These are phyloP conservation scores for Hippopotamyrus pictus DNA, from an alignment of 2,797 vertebrate genomes.

Conservation along the genomic window DNA sequence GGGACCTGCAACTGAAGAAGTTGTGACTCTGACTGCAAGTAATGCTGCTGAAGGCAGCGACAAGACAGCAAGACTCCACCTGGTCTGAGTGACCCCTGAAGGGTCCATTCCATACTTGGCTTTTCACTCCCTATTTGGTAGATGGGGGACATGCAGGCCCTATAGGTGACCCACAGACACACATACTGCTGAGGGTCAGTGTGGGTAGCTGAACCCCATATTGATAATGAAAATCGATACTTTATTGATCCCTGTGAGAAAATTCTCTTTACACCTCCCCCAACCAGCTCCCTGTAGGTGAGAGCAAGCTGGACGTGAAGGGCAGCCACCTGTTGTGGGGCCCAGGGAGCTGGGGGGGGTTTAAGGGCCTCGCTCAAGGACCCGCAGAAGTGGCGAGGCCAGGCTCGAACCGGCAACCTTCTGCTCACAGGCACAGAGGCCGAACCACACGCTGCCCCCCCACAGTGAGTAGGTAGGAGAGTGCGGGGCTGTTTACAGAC, in stretches of 20 bases:
- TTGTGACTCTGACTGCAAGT: background rate
- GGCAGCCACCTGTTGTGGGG: background rate
- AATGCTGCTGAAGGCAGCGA: background rate
- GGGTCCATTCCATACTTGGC: background rate
- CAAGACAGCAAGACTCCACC: background rate
- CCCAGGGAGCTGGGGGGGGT: background rate
- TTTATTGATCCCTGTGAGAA: background rate
- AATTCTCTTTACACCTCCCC: background rate
- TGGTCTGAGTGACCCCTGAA: background rate
- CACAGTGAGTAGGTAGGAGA: background rate
- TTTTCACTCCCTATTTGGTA: background rate
- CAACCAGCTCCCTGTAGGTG: background rate
- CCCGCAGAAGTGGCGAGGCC: background rate
- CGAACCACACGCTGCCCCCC: background rate
- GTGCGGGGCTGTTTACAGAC: background rate
- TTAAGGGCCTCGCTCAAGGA: background rate
- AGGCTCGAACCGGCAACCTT: background rate
- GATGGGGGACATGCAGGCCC: background rate
- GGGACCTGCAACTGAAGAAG: background rate
- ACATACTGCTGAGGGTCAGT: background rate
- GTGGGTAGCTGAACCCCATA: background rate
- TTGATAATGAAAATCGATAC: background rate
- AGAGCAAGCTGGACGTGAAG: background rate
- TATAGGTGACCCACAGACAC: background rate
- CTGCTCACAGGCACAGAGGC: background rate